These are phyloP conservation scores for Electrona antarctica DNA, from an alignment of 2,113 vertebrate genomes.

Conservation along the genomic window DNA sequence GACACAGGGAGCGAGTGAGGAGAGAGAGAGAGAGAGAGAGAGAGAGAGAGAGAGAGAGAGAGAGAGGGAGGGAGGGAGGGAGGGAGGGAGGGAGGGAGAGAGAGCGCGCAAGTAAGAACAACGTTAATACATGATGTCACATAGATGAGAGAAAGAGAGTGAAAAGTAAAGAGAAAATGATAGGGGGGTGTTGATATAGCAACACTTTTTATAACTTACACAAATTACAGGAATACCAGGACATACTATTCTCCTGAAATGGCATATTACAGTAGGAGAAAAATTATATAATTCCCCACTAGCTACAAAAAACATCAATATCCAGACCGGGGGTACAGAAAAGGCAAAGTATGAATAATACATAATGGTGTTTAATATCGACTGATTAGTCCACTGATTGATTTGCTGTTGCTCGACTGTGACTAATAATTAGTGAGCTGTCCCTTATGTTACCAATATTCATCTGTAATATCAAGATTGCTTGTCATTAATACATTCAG, in stretches of 20 bases:
- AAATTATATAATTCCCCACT: neutral
- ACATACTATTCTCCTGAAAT: neutral
- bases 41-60: neutral
- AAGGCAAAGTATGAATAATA: neutral
- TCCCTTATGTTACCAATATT: neutral
- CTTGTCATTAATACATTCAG: neutral
- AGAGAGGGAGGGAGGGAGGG: constrained; percentile 7
- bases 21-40: neutral
- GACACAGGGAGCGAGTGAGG: too few species aligned
- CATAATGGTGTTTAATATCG: neutral
- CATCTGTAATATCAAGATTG: neutral
- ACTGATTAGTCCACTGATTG: neutral
- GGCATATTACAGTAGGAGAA: too few species aligned
- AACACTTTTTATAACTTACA: neutral
- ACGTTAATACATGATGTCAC: too few species aligned
- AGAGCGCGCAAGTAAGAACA: neutral
- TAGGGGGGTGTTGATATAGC: constrained; percentile 8
- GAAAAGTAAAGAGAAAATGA: neutral
- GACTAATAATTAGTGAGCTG: too few species aligned
- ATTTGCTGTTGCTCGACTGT: neutral
- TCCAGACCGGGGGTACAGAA: neutral
- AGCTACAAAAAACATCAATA: constrained; percentile 2
- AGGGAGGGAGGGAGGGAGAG: neutral
- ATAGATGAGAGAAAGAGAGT: neutral
- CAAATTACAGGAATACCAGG: neutral